Base-by-base conservation (phyloP, 2,113 vertebrate genomes). In the Eublepharis macularius region DNA sequence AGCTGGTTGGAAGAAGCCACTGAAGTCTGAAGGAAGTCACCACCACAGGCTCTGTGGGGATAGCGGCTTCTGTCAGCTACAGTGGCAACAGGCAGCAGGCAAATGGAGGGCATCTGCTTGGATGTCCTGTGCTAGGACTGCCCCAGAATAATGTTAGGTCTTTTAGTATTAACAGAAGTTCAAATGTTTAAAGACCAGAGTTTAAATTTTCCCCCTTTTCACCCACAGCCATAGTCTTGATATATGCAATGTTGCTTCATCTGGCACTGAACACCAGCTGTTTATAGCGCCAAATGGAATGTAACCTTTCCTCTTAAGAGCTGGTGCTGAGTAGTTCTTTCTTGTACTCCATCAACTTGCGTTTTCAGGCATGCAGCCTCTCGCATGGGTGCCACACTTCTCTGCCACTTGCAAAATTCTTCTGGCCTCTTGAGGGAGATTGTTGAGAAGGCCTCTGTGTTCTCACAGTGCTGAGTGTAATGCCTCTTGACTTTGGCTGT, bases 371-470 rank as follows among this genome's bases (percentile, higher is more conserved):
- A 57, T 82, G 43, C 43, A 68, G 87, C 60, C 68, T 81, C 0
- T 2, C 1, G 0, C 86, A 69, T 34, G 76, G 77, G 73, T 89
- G 65, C 63, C 87, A 93, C 0, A 0, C 84, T 91, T 88, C 47
- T 73, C 78, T 26, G 10, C 32, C 73, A 32, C 81, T 90, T 41
- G 19, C 77, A 47, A 82, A 90, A 90, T 92, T 90, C 88, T 84
- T 86, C 16, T 0, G 41, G 24, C 78, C 78, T 83, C 86, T 91
- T 77, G 24, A 70, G 36, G 69, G 47, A 34, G 12, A 19, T 21
- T 63, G 87, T 54, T 90, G 75, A 84, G 81, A 90, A 83, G 51
- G 85, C 4, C 78, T 88, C 36, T 87, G 70, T 54, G 83, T 89
- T 86, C 85, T 68, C 34, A 2, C 72, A 47, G 45, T 60, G 2